A percentile compares a stretch with the other conserved stretches of the same genome.
These are phyloP conservation scores for Amphilophus citrinellus DNA, from an alignment of 2,113 vertebrate genomes.

Conservation along the genomic window DNA sequence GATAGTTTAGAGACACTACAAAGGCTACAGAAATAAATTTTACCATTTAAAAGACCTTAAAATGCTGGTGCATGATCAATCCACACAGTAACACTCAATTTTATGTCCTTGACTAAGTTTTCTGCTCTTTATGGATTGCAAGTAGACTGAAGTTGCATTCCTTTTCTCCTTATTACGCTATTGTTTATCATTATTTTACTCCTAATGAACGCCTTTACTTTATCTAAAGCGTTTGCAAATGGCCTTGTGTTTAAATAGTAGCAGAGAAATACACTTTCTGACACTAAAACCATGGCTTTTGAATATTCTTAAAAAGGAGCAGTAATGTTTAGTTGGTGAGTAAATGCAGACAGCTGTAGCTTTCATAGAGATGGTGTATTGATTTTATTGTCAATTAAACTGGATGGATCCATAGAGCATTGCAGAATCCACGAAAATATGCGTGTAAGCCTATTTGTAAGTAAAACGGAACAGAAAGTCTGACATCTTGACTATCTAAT, in stretches of 20 bases:
- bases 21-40: no score
- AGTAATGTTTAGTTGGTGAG: background rate
- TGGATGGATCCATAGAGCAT: conserved; percentile 8
- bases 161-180: background rate
- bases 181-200: background rate
- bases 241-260: background rate
- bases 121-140: background rate
- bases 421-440: conserved; percentile 15
- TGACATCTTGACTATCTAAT: conserved; percentile 34
- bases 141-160: background rate
- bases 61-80: background rate
- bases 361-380: conserved; percentile 21
- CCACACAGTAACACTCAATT: background rate
- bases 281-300: background rate
- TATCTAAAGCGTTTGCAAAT: background rate
- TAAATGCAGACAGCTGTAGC: background rate
- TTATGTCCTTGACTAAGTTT: no score
- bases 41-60: no score
- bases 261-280: background rate
- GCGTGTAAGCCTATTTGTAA: conserved; percentile 22
- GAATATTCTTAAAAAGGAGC: background rate
- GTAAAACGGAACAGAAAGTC: background rate
- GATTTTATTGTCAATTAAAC: conserved; percentile 41
- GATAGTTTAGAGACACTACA: no score
- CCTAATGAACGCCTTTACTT: background rate